Base-by-base conservation (phyloP, 2,797 vertebrate genomes). In the Rhincodon typus region DNA sequence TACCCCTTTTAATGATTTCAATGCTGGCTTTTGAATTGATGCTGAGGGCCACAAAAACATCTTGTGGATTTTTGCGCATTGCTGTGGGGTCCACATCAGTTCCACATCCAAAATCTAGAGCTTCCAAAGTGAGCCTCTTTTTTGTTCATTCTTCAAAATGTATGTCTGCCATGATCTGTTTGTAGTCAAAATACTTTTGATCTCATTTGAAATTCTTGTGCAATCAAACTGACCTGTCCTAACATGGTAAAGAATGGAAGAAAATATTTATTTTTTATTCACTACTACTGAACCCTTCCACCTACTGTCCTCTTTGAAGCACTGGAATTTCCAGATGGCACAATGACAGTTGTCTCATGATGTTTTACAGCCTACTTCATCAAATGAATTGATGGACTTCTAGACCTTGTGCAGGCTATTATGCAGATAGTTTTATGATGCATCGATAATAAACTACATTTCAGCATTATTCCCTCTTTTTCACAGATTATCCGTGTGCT, bases 401-500 rank as follows among this genome's bases (percentile, higher is more conserved):
- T 21, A 46, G 46, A 95, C 38, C 62, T 62, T 53, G 94, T n/a
- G 27, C 46, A 6, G 19, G 13, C 67, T 70, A n/a, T 70, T 70
- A 72, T 42, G 21, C 88, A 42, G 69, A 21, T 94, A 23, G 70
- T 95, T 69, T 95, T 95, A 23, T 93, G 90, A 38, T 93, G 87
- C 53, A 94, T 70, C 67, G 1, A 72, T 94, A 67, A 46, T 94
- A 94, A 94, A 94, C 94, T 74, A 77, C 46, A 95, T 95, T 74
- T 95, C 23, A 74, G 69, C 50, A 2, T 94, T 94, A 72, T 95
- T 77, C 57, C 86, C 69, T 91, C 82, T 95, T 95, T 95, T 95
- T 96, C 82, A 93, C 97, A 99, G 99, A 97, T 99, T 96, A 98
- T 98, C 95, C 97, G 97, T 1, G 98, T 98, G 94, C 98, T 99